A percentile compares a stretch with the other conserved stretches of the same genome.
Conservation (phyloP, 92 coral and sea anemone genomes). For the Phenganax stokvisi region DNA sequence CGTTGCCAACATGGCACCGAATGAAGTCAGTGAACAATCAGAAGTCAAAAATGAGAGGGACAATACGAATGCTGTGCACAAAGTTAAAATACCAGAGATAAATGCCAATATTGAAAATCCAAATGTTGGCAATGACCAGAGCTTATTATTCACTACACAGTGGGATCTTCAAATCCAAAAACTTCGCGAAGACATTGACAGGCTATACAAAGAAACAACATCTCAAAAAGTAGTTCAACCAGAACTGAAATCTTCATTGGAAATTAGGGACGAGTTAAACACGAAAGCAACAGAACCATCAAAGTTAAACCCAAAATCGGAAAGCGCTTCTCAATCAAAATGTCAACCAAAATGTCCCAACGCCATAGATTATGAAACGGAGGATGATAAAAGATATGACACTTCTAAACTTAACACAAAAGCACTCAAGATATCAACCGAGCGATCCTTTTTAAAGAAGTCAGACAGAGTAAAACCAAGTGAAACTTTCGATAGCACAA, state of each 20-base stretch:
- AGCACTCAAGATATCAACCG: neutral
- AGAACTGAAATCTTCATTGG: neutral
- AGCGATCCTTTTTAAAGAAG: neutral
- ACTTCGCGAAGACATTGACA: conserved; percentile 28
- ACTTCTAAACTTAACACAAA: neutral
- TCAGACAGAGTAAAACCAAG: too few relatives aligned
- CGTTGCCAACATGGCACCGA: neutral
- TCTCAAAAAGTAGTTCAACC: neutral
- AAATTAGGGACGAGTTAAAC: neutral
- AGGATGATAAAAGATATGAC: neutral
- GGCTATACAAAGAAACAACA: conserved; percentile 2
- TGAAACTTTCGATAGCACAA: neutral
- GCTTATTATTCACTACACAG: neutral
- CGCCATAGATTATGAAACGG: neutral
- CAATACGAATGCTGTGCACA: too few relatives aligned
- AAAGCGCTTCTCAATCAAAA: conserved; percentile 7
- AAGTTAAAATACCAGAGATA: neutral
- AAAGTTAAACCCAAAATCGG: neutral
- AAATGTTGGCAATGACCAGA: neutral
- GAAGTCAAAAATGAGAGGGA: neutral
- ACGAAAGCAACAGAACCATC: neutral
- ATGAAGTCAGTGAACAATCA: neutral
- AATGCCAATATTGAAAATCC: neutral
- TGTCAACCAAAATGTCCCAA: conserved; percentile 19
- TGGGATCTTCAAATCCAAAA: conserved; percentile 12